Evolutionary conservation across 1,140 invertebrate species (phyloP).

Genomic region (Coptotermes formosanus): DNA sequence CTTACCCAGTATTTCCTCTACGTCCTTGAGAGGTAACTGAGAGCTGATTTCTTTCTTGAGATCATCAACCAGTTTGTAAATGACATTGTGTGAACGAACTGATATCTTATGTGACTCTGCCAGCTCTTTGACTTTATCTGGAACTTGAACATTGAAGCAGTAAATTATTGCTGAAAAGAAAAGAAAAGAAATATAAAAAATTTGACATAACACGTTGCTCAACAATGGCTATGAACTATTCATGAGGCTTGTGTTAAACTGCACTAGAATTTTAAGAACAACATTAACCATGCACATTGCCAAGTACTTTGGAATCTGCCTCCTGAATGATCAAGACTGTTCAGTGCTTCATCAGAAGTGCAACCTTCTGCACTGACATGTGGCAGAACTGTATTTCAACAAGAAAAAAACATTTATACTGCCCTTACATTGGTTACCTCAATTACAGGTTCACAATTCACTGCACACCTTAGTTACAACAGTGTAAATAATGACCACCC

Average conservation of each 20-base stretch:
- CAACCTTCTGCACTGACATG: neutral
- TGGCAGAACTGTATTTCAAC: neutral
- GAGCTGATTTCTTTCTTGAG: conserved; percentile 75
- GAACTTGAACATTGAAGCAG: conserved; percentile 74
- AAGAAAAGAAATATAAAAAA: conserved; percentile 19
- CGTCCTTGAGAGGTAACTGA: conserved; percentile 66
- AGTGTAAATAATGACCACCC: too few relatives aligned
- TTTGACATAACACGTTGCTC: too few relatives aligned
- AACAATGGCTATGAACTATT: too few relatives aligned
- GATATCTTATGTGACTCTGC: conserved; percentile 57
- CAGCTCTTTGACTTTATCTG: conserved; percentile 50
- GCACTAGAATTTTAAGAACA: too few relatives aligned
- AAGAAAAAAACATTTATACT: conserved; percentile 32
- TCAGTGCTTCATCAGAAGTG: too few relatives aligned
- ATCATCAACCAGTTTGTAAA: conserved; percentile 89
- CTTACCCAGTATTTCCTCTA: conserved; percentile 75
- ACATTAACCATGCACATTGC: too few relatives aligned
- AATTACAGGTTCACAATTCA: too few relatives aligned
- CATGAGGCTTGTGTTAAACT: too few relatives aligned
- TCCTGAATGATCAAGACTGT: too few relatives aligned
- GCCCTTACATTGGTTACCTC: conserved; percentile 50
- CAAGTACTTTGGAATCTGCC: too few relatives aligned
- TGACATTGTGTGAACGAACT: conserved; percentile 77
- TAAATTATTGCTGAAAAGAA: conserved; percentile 71
- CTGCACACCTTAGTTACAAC: too few relatives aligned